Conservation (phyloP, 2,888 invertebrate genomes). For the Scaptodrosophila latifasciaeformis region DNA sequence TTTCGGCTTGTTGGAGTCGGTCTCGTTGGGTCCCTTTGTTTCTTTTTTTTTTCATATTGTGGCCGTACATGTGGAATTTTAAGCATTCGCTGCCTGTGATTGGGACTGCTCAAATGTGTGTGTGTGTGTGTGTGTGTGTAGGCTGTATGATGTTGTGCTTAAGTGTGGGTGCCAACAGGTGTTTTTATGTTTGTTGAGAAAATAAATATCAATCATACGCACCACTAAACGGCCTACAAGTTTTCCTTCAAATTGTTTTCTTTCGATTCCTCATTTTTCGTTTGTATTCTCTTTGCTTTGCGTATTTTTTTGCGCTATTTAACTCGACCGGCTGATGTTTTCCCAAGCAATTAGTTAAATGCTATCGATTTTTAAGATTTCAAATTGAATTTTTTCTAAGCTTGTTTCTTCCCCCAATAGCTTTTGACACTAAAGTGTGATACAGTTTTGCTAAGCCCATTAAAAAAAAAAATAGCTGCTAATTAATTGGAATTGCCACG, state of each 20-base stretch:
- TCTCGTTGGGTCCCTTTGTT: no score
- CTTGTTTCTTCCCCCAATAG: conserved; percentile 1
- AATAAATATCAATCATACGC: conserved; percentile 68
- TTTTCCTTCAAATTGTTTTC: neutral
- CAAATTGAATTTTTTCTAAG: no score
- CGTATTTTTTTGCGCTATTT: conserved; percentile 27
- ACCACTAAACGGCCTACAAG: conserved; percentile 25
- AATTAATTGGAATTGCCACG: conserved; percentile 39
- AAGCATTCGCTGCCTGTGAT: conserved; percentile 41
- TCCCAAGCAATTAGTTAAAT: conserved; percentile 43
- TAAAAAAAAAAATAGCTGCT: conserved; percentile 49
- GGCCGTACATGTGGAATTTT: conserved; percentile 56
- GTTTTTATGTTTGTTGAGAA: conserved; percentile 51
- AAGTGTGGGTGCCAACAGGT: conserved; percentile 38
- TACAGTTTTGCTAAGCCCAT: conserved; percentile 37
- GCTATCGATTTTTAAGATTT: conserved; percentile 13
- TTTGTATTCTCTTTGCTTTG: conserved; percentile 9
- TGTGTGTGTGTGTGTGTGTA: neutral
- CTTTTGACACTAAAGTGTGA: conserved; percentile 52
- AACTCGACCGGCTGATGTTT: conserved; percentile 34
- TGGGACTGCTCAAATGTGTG: neutral
- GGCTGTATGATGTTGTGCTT: no score
- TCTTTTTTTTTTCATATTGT: conserved; percentile 30
- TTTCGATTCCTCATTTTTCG: conserved; percentile 1
- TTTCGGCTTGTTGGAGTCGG: no score